Evolutionary conservation across 2,113 vertebrate genomes (phyloP), one percentile per base, ranked within the genome.

Genomic region (Tetrao urogallus): DNA sequence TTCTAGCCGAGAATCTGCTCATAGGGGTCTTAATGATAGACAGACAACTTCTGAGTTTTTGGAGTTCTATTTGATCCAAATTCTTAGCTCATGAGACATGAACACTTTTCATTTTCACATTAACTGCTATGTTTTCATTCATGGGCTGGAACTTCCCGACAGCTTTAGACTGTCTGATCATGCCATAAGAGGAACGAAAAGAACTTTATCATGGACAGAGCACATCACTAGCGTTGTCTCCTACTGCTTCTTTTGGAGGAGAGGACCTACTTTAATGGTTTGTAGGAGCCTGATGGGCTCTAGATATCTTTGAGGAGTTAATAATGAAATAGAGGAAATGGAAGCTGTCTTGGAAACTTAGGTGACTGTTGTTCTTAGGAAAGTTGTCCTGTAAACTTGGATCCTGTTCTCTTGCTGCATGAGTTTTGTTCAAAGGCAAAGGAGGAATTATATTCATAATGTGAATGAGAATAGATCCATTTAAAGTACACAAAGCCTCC

Each of bases 41-140:
- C 92, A 94, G 93, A 89, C 83, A 93, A 61, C 90, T 95, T 94
- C 79, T 91, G 84, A 61, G 84, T 24, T 70, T 95, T 89, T 61
- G 75, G 66, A 70, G 54, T 78, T 93, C 67, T 76, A 88, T 96
- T 96, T 94, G 92, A 95, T 96, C 89, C 84, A 80, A 82, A 93
- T 90, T 94, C 83, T 90, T 95, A 92, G 90, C 70, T 95, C 58
- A 57, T 93, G 86, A 86, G 83, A 90, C 86, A 93, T 84, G 86
- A 93, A 86, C 69, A 88, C 78, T 96, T 92, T 90, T 95, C 77
- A 72, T 95, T 95, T 96, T 92, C 88, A 92, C 43, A 40, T 92
- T 70, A 78, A 90, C 80, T 65, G 42, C 84, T 95, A 90, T 63
- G 88, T 88, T 96, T 93, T 95, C 75, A 88, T 58, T 75, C 56